Conservation (phyloP, 1,140 invertebrate genomes). For the Steinernema khuongi region DNA sequence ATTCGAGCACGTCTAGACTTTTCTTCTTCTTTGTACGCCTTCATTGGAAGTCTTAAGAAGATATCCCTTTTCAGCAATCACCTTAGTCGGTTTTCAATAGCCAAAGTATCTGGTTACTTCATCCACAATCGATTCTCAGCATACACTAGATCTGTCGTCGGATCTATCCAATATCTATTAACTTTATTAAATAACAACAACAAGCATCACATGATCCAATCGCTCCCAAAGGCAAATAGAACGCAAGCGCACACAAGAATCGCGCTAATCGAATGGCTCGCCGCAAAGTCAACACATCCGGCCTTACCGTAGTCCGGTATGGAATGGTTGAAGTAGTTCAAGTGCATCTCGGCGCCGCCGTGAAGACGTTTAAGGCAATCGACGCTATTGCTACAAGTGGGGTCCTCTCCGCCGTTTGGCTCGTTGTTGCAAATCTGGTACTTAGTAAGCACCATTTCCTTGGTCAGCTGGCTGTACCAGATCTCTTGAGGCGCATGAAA, state of each 20-base stretch:
- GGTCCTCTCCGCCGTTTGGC: neutral
- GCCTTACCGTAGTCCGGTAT: neutral
- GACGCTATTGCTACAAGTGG: slow-evolving; percentile 12
- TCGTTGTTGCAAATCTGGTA: neutral
- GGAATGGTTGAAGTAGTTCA: slow-evolving; percentile 11
- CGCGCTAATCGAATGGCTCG: neutral
- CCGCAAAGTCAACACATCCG: slow-evolving; percentile 16
- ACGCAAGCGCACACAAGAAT: neutral
- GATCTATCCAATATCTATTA: too few species aligned
- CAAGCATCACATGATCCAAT: neutral
- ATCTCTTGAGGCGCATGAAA: slow-evolving; percentile 7
- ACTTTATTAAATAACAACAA: too few species aligned
- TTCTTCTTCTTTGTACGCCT: too few species aligned
- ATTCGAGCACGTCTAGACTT: too few species aligned
- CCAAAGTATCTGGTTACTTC: too few species aligned
- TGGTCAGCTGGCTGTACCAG: neutral
- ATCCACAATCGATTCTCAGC: too few species aligned
- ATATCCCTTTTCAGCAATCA: too few species aligned
- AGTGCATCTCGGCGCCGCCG: neutral
- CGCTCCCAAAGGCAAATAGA: neutral
- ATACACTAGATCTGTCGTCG: too few species aligned
- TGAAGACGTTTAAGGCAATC: neutral
- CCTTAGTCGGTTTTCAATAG: too few species aligned
- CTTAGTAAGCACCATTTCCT: neutral
- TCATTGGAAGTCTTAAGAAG: too few species aligned